These are phyloP conservation scores for Cyprinodon tularosa DNA, from an alignment of 2,113 vertebrate genomes.

Conservation along the genomic window DNA sequence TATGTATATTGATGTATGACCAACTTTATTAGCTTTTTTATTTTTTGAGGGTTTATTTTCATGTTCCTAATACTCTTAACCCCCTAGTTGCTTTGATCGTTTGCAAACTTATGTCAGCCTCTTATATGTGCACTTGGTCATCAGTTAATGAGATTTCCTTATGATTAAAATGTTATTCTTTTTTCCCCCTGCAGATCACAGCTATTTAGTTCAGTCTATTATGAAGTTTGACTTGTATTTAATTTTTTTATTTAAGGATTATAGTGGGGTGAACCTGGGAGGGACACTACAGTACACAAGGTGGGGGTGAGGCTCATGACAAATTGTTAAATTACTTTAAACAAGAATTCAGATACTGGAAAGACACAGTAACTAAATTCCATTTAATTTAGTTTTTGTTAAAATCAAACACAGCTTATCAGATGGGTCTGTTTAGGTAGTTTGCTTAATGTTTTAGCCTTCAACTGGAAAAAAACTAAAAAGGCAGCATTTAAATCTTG, in stretches of 20 bases:
- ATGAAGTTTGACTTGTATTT: slow-evolving; percentile 37
- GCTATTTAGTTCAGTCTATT: slow-evolving; percentile 63
- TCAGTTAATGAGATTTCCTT: slow-evolving; percentile 63
- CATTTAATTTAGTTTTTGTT: background rate
- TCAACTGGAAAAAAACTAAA: background rate
- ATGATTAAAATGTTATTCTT: slow-evolving; percentile 66
- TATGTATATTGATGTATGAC: background rate
- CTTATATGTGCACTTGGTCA: slow-evolving; percentile 77
- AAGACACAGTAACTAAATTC: background rate
- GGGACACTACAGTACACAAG: slow-evolving; percentile 38
- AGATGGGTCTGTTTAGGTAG: background rate
- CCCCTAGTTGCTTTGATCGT: slow-evolving; percentile 41
- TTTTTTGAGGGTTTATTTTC: background rate
- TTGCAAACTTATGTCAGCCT: slow-evolving; percentile 15
- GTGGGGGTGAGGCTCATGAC: slow-evolving; percentile 75
- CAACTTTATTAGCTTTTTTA: background rate
- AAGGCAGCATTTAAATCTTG: background rate
- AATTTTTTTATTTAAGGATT: slow-evolving; percentile 33
- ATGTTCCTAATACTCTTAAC: slow-evolving; percentile 3
- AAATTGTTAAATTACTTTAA: slow-evolving; percentile 25
- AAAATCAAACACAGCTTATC: background rate
- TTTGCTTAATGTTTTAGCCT: background rate
- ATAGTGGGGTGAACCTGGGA: slow-evolving; percentile 38
- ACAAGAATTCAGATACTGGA: background rate
- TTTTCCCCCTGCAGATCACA: slow-evolving; percentile 62